A percentile compares a stretch with the other conserved stretches of the same genome.
These are phyloP conservation scores for Bufo bufo DNA, from an alignment of 2,113 vertebrate genomes.

Conservation along the genomic window DNA sequence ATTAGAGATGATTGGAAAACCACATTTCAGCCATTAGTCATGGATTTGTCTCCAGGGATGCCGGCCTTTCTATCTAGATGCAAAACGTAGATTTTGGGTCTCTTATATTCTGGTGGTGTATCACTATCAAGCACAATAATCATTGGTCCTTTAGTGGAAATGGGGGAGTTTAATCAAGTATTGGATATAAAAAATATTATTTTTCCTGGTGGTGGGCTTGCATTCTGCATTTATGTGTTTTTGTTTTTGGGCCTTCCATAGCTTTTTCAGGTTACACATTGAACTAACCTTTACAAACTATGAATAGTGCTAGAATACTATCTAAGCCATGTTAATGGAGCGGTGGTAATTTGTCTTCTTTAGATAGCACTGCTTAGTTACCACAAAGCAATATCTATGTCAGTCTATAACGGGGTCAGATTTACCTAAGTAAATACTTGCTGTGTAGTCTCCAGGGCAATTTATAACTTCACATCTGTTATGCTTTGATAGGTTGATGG, in stretches of 20 bases:
- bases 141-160: too few species aligned
- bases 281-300: background rate
- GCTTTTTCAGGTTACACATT: background rate
- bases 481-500: slow-evolving; percentile 20
- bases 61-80: too few species aligned
- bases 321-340: background rate
- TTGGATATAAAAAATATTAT: background rate
- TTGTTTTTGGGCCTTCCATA: background rate
- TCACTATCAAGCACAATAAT: too few species aligned
- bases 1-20: too few species aligned
- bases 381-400: background rate
- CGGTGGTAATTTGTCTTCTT: slow-evolving; percentile 7
- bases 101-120: too few species aligned
- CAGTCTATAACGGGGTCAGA: slow-evolving; percentile 1
- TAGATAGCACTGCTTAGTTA: slow-evolving; percentile 40
- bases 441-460: slow-evolving; percentile 14
- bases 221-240: background rate
- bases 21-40: too few species aligned
- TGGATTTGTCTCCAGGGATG: too few species aligned
- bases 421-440: slow-evolving; percentile 44
- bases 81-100: too few species aligned
- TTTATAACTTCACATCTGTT: slow-evolving; percentile 33
- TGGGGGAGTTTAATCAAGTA: too few species aligned
- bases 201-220: background rate
- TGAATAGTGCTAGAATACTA: background rate